Evolutionary conservation across 1,140 invertebrate genomes (phyloP), one percentile per base, ranked within the genome.

Genomic region (Pissodes strobi): DNA sequence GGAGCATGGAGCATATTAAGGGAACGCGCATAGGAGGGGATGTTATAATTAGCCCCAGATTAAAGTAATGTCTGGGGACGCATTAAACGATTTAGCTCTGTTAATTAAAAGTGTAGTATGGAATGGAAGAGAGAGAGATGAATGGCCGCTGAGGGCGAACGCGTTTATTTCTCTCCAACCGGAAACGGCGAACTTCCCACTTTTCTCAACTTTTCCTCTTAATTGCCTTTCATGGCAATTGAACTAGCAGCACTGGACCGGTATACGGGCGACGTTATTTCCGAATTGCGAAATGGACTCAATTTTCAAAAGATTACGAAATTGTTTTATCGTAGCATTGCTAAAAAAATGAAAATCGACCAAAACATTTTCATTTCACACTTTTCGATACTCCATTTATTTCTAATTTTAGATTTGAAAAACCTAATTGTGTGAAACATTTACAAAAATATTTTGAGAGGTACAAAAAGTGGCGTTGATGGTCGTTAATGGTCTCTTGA

Each of bases 11-110:
- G 30, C 25, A 59, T 22, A 61, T 61, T 46, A 49, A 61, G 45
- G 46, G 58, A 21, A 30, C 30, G n/a, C n/a, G 21, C 45, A 52
- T 25, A 46, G 48, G 39, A 63, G 59, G 60, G 60, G 41, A 63
- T 63, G 60, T 76, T 77, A 78, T 79, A 79, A 79, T 79, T 79
- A 79, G 77, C 74, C 72, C 77, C 77, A 79, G 77, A 79, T 79
- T 79, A 79, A 79, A 79, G 77, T 79, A 77, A 76, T 76, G 77
- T 78, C 77, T 76, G 71, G 77, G 77, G 77, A 79, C 74, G 74
- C 77, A 79, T 79, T 79, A 79, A 79, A 74, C 77, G 76, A 79
- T 79, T 79, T 79, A 76, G 77, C 76, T 76, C 75, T 79, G 76
- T 78, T 79, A 79, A 79, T 79, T 79, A 79, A 79, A 79, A 79